Evolutionary conservation across 2,797 vertebrate genomes (phyloP).

Genomic region (Dromococcyx pavoninus): DNA sequence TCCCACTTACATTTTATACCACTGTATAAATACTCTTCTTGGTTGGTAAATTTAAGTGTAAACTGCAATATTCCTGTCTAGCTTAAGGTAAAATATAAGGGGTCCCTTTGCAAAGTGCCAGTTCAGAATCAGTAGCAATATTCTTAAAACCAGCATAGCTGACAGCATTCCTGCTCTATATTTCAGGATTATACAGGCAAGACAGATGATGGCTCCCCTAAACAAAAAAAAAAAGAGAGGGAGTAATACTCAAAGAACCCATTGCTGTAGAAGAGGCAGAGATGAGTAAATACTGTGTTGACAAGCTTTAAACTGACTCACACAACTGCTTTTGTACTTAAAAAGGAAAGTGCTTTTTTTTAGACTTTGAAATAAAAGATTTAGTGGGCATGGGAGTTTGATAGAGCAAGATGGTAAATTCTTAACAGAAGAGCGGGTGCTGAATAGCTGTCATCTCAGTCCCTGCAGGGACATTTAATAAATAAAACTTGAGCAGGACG

Average conservation of each 20-base stretch:
- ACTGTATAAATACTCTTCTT: not conserved
- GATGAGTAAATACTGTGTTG: not conserved
- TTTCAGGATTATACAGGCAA: not conserved
- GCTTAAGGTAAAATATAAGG: not conserved
- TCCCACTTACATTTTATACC: not conserved
- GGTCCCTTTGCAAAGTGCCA: not conserved
- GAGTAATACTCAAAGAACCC: not conserved
- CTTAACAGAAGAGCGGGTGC: not conserved
- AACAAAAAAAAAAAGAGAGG: not conserved
- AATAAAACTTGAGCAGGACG: not conserved
- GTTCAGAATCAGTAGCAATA: not conserved
- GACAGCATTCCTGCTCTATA: not conserved
- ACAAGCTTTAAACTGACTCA: not conserved
- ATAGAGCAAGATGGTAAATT: not conserved
- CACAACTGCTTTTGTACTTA: not conserved
- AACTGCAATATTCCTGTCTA: not conserved
- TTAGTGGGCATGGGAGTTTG: not conserved
- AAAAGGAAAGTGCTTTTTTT: not conserved
- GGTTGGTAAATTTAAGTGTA: not conserved
- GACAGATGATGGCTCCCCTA: not conserved
- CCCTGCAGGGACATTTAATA: not conserved
- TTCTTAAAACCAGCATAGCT: not conserved
- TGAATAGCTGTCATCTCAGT: not conserved
- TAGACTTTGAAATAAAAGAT: not conserved
- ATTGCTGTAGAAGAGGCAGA: not conserved